Conservation (phyloP, 2,888 invertebrate species). For the Nomada goodeniana region DNA sequence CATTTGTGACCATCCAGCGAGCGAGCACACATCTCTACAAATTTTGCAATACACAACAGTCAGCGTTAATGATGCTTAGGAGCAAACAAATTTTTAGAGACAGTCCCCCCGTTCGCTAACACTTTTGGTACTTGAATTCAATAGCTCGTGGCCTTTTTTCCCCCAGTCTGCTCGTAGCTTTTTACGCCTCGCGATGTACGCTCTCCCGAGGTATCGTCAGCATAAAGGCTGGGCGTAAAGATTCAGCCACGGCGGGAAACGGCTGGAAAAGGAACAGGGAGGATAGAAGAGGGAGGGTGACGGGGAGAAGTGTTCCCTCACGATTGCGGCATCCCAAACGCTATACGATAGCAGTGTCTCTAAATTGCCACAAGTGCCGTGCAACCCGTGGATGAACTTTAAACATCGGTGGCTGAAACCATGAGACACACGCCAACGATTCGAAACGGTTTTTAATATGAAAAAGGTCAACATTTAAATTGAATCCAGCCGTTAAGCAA, state of each 20-base stretch:
- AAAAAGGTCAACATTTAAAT: conserved; percentile 38
- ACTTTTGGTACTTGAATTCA: conserved; percentile 6
- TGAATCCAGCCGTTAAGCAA: conserved; percentile 13
- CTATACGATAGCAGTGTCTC: not conserved
- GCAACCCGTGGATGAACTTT: not conserved
- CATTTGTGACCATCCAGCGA: too few relatives aligned
- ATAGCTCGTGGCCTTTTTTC: not conserved
- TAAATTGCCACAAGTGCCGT: not conserved
- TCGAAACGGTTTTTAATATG: conserved; percentile 8
- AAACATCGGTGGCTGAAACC: not conserved
- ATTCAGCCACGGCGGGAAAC: conserved; percentile 7
- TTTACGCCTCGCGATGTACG: conserved; percentile 24
- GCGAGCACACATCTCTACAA: too few relatives aligned
- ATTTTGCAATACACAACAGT: too few relatives aligned
- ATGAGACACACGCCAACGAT: too few relatives aligned
- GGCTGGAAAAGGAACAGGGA: not conserved
- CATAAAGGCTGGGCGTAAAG: conserved; percentile 24
- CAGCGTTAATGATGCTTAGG: too few relatives aligned
- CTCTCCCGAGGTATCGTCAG: conserved; percentile 28
- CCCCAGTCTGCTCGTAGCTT: conserved; percentile 23
- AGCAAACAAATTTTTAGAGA: not conserved
- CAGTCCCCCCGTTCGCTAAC: not conserved
- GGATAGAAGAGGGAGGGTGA: too few relatives aligned
- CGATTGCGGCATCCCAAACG: not conserved
- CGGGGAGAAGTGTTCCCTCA: not conserved